phyloP scores from a whole-genome alignment of 92 coral and sea anemone species.

The Palythoa heliodiscus region DNA sequence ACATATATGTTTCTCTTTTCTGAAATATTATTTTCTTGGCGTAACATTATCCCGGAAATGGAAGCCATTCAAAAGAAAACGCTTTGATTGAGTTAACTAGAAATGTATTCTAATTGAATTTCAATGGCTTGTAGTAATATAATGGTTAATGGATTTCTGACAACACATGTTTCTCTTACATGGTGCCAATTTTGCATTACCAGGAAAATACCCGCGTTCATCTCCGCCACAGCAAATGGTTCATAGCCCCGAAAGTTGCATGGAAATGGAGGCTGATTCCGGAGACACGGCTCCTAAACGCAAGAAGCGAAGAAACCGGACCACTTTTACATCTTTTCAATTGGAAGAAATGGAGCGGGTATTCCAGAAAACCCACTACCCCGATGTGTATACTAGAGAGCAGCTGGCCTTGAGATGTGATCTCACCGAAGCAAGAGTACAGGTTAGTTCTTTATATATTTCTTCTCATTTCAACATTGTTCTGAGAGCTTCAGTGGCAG shows the following conservation, averaged over 20 bases:
- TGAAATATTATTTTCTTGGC: slow-evolving; percentile 32
- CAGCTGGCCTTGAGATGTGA: slow-evolving; percentile 96
- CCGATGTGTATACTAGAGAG: slow-evolving; percentile 98
- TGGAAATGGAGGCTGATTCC: slow-evolving; percentile 83
- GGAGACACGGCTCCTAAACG: slow-evolving; percentile 93
- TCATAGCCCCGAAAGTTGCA: slow-evolving; percentile 72
- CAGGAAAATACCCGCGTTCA: slow-evolving; percentile 47
- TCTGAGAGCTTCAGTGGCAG: not conserved
- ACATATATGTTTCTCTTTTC: slow-evolving; percentile 6
- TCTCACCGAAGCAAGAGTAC: slow-evolving; percentile 98
- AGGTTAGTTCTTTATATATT: slow-evolving; percentile 72
- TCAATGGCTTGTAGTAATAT: slow-evolving; percentile 48
- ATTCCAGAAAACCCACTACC: slow-evolving; percentile 98
- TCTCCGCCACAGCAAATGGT: slow-evolving; percentile 66
- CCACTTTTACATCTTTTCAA: slow-evolving; percentile 98
- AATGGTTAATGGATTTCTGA: slow-evolving; percentile 46
- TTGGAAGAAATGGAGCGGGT: slow-evolving; percentile 99
- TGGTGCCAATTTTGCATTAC: slow-evolving; percentile 35
- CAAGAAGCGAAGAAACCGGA: slow-evolving; percentile 95
- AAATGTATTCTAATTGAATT: slow-evolving; percentile 60
- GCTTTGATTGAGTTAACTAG: slow-evolving; percentile 50
- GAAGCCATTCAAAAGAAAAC: slow-evolving; percentile 47
- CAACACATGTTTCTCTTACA: slow-evolving; percentile 44
- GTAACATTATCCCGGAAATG: slow-evolving; percentile 45
- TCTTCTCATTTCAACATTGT: not conserved